Evolutionary conservation across 2,888 invertebrate genomes (phyloP).

Genomic region (Liodrosophila aerea): DNA sequence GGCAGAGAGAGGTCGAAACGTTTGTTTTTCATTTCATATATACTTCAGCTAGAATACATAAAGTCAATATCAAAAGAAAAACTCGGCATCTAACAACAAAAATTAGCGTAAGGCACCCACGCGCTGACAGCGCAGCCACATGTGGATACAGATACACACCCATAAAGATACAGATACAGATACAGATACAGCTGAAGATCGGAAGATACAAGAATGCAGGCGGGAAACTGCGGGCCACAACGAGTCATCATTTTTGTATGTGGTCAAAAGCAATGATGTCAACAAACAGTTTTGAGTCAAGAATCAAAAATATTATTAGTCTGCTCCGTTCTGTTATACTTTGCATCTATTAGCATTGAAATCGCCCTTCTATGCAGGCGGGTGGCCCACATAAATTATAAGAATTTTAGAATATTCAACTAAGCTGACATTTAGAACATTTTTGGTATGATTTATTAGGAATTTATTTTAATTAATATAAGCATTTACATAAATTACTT

Average conservation of each 20-base stretch:
- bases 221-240: constrained; percentile 66
- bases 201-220: constrained; percentile 11
- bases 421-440: constrained; percentile 4
- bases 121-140: constrained; percentile 32
- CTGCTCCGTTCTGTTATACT: constrained; percentile 20
- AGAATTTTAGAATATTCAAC: no score
- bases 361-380: constrained; percentile 44
- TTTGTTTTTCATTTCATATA: constrained; percentile 7
- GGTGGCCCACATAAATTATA: constrained; percentile 20
- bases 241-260: constrained; percentile 23
- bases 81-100: constrained; percentile 41
- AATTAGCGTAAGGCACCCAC: constrained; percentile 61
- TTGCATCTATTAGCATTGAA: constrained; percentile 42
- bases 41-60: constrained; percentile 23
- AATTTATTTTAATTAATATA: constrained; percentile 47
- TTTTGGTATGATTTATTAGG: constrained; percentile 28
- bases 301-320: constrained; percentile 4
- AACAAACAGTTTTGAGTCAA: constrained; percentile 48
- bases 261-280: constrained; percentile 55
- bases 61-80: constrained; percentile 52
- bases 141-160: constrained; percentile 22
- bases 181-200: constrained; percentile 1
- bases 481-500: constrained; percentile 30
- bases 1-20: constrained; percentile 8
- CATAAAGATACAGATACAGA: constrained; percentile 23